These are phyloP conservation scores for Chrysemys picta DNA, from an alignment of 2,113 vertebrate species.

Conservation along the genomic window DNA sequence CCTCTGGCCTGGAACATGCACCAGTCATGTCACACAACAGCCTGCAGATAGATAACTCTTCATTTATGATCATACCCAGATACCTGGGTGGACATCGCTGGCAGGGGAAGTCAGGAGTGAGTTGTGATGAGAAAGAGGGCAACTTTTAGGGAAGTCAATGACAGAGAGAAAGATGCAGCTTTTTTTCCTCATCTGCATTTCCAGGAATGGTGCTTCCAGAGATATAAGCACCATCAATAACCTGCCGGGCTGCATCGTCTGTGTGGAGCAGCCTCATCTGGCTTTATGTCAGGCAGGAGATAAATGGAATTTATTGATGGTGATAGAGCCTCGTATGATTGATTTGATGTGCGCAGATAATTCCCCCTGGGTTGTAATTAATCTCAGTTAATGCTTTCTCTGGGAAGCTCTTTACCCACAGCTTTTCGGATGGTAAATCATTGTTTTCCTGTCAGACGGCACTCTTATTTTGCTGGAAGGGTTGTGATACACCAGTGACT, in stretches of 20 bases:
- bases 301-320: background rate
- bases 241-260: background rate
- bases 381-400: background rate
- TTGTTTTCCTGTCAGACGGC: background rate
- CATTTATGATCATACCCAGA: background rate
- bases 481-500: background rate
- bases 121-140: background rate
- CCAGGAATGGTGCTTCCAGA: background rate
- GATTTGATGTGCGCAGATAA: background rate
- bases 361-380: background rate
- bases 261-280: background rate
- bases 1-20: background rate
- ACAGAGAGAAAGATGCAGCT: background rate
- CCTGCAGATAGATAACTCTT: background rate
- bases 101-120: background rate
- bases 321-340: background rate
- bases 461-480: background rate
- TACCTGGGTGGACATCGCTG: background rate
- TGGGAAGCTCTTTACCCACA: background rate
- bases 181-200: background rate
- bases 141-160: background rate
- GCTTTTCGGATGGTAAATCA: background rate
- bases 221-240: background rate
- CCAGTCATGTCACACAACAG: background rate
- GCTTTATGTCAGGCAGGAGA: background rate